Evolutionary conservation across 2,888 invertebrate species (phyloP).

Genomic region (Lathronympha strigana): DNA sequence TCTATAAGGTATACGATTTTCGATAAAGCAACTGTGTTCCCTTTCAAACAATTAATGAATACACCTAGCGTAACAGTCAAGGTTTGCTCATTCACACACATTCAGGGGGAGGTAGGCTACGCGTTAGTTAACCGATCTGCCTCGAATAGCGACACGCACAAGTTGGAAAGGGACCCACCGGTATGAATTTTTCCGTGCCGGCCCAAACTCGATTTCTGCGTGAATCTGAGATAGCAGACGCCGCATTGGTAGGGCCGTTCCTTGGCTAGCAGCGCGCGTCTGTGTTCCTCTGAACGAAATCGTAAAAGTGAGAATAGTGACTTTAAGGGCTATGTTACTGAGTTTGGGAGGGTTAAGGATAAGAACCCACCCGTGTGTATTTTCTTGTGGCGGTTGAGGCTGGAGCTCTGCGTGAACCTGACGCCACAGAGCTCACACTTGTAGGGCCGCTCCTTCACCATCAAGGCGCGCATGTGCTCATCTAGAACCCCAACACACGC

Average conservation of each 20-base stretch:
- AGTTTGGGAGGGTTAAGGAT: conserved; percentile 54
- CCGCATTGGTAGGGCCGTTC: conserved; percentile 86
- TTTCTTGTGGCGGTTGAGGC: conserved; percentile 88
- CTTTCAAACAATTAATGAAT: conserved; percentile 68
- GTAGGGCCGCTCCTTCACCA: conserved; percentile 85
- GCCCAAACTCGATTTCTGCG: conserved; percentile 87
- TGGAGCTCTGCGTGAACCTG: conserved; percentile 89
- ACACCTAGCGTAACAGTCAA: conserved; percentile 59
- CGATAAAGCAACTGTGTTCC: conserved; percentile 78
- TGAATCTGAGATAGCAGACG: conserved; percentile 87
- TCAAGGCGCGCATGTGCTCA: conserved; percentile 83
- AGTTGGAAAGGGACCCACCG: conserved; percentile 74
- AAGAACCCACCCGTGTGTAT: conserved; percentile 86
- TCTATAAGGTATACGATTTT: conserved; percentile 83
- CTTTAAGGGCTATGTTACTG: conserved; percentile 47
- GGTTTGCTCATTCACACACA: conserved; percentile 73
- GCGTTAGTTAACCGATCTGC: conserved; percentile 70
- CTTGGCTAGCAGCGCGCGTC: conserved; percentile 77
- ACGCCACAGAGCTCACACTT: conserved; percentile 88
- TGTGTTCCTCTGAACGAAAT: conserved; percentile 80
- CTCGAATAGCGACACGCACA: conserved; percentile 71
- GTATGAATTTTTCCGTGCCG: conserved; percentile 88
- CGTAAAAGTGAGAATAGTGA: conserved; percentile 62
- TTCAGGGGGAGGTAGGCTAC: conserved; percentile 79
- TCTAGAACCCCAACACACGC: conserved; percentile 76